Evolutionary conservation across 2,797 vertebrate genomes (phyloP).

Genomic region (Poecilia gillii): DNA sequence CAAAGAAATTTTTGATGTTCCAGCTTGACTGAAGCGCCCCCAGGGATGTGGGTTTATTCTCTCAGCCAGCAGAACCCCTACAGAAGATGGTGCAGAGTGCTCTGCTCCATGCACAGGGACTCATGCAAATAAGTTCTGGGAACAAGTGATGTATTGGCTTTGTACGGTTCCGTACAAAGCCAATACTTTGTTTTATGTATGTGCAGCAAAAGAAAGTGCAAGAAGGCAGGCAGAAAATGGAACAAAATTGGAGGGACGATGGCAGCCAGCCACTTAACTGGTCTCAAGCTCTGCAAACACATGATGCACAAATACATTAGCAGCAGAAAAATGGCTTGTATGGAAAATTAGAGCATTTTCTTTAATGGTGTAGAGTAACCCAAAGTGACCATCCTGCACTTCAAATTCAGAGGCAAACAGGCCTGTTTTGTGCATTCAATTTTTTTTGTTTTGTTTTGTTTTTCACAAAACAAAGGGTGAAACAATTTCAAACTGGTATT

Average conservation of each 20-base stretch:
- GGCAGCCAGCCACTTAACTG: not conserved
- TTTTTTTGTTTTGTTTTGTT: not conserved
- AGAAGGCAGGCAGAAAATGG: not conserved
- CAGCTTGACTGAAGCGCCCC: slow-evolving; percentile 22
- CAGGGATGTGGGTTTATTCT: not conserved
- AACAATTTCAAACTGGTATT: not conserved
- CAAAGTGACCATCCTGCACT: not conserved
- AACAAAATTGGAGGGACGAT: not conserved
- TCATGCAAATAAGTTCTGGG: not conserved
- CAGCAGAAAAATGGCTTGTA: not conserved
- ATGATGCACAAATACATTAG: slow-evolving; percentile 10
- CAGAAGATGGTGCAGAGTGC: slow-evolving; percentile 4
- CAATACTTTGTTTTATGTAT: not conserved
- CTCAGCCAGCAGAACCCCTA: not conserved
- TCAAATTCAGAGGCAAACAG: not conserved
- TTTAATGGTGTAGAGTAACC: not conserved
- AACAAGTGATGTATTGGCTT: not conserved
- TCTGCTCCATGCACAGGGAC: not conserved
- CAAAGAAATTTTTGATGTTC: slow-evolving; percentile 4
- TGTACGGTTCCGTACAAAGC: not conserved
- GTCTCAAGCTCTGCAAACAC: slow-evolving; percentile 8
- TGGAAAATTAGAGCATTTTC: not conserved
- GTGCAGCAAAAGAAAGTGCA: not conserved
- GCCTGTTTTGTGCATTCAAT: not conserved
- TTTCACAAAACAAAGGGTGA: not conserved